A percentile compares a stretch with the other conserved stretches of the same genome.
phyloP scores from a whole-genome alignment of 2,888 invertebrate species.

The Gerris lacustris region DNA sequence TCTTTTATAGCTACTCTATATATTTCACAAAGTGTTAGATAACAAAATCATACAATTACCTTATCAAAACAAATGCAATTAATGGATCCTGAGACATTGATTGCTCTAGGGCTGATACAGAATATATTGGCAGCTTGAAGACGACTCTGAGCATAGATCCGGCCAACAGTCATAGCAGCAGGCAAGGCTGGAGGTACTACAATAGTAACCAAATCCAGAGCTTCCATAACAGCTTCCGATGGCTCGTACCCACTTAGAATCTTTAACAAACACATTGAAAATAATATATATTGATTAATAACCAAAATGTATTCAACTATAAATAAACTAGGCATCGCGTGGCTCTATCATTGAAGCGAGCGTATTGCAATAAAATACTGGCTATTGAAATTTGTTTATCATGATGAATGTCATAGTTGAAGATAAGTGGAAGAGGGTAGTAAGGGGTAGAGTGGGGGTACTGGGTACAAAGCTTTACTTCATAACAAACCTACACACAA shows the following conservation, averaged over 20 bases:
- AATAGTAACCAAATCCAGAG: constrained; percentile 85
- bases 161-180: constrained; percentile 92
- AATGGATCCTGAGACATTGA: constrained; percentile 82
- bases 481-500: too few relatives aligned
- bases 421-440: too few relatives aligned
- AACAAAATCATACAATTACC: constrained; percentile 39
- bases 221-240: constrained; percentile 57
- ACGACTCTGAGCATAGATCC: constrained; percentile 76
- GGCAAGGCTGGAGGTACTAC: constrained; percentile 91
- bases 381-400: too few relatives aligned
- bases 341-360: too few relatives aligned
- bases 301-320: background rate
- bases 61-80: constrained; percentile 87
- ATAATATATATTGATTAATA: too few relatives aligned
- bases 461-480: too few relatives aligned
- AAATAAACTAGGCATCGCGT: too few relatives aligned
- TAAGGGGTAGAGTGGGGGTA: too few relatives aligned
- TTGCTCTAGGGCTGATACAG: constrained; percentile 84
- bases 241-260: constrained; percentile 47
- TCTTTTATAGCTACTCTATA: too few relatives aligned
- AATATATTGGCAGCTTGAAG: constrained; percentile 65
- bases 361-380: too few relatives aligned
- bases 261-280: constrained; percentile 36
- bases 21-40: too few relatives aligned
- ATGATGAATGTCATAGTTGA: too few relatives aligned